A percentile compares a stretch with the other conserved stretches of the same genome.
phyloP scores from a whole-genome alignment of 30 jellyfish, hydroid and myxozoan genomes.

The Aurelia aurita region DNA sequence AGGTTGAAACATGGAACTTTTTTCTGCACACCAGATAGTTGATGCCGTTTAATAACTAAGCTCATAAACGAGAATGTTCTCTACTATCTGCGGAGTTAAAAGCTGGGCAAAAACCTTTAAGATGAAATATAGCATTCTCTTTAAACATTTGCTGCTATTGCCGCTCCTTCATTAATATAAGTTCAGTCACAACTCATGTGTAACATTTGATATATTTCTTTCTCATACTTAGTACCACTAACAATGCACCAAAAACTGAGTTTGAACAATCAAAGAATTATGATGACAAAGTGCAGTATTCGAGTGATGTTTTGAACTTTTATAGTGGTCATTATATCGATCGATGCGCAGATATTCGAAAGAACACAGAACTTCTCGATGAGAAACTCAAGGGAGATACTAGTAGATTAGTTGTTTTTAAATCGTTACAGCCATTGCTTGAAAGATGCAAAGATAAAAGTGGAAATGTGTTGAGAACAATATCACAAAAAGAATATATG shows the following conservation, averaged over 20 bases:
- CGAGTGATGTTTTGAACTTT: neutral
- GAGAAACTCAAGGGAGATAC: constrained; percentile 24
- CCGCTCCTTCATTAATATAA: no score
- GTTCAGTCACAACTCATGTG: no score
- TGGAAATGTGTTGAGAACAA: neutral
- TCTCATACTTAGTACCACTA: no score
- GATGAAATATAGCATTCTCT: no score
- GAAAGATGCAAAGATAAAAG: neutral
- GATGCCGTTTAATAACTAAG: no score
- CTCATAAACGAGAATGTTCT: no score
- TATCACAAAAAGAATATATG: neutral
- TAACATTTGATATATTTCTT: no score
- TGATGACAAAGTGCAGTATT: neutral
- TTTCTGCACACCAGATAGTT: no score
- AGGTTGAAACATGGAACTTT: no score
- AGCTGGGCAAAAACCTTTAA: no score
- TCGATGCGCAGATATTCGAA: constrained; percentile 57
- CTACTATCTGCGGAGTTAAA: no score
- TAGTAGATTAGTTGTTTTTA: constrained; percentile 38
- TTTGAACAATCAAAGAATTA: neutral
- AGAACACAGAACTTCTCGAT: constrained; percentile 1
- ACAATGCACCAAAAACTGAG: neutral
- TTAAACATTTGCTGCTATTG: no score
- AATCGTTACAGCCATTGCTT: constrained; percentile 37
- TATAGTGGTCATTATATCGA: constrained; percentile 27